Conservation (phyloP, 2,113 vertebrate species). For the Solenodon paradoxus region DNA sequence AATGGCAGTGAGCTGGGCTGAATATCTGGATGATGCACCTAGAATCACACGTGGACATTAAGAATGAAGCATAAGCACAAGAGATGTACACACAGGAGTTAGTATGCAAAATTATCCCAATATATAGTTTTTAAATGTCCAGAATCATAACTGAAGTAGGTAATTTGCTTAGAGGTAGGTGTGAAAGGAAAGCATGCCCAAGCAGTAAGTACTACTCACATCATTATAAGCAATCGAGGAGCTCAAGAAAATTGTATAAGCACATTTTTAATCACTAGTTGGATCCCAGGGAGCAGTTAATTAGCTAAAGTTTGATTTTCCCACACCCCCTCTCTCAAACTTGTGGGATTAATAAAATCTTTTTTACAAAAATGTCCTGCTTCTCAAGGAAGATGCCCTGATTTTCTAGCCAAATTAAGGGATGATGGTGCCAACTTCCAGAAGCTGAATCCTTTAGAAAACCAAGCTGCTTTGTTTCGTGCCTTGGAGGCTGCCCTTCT, state of each 20-base stretch:
- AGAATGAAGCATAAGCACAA: not conserved
- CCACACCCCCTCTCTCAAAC: not conserved
- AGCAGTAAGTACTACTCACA: not conserved
- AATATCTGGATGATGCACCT: not conserved
- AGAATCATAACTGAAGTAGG: slow-evolving; percentile 22
- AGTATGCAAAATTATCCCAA: not conserved
- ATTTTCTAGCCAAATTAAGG: not conserved
- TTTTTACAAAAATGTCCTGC: not conserved
- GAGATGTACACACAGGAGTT: slow-evolving; percentile 17
- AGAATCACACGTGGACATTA: not conserved
- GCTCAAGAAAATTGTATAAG: not conserved
- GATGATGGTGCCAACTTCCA: not conserved
- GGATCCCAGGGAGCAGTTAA: not conserved
- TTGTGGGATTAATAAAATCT: not conserved
- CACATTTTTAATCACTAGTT: not conserved
- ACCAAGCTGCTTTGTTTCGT: not conserved
- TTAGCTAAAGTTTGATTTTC: slow-evolving; percentile 26
- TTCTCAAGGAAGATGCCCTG: not conserved
- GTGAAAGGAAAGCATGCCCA: not conserved
- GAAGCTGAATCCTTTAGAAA: not conserved
- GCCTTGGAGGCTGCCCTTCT: not conserved
- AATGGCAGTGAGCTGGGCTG: not conserved
- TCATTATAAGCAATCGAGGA: not conserved
- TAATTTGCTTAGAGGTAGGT: slow-evolving; percentile 36
- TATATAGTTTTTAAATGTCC: not conserved